Evolutionary conservation across 2,797 vertebrate genomes (phyloP).

Genomic region (Aeoliscus strigatus): DNA sequence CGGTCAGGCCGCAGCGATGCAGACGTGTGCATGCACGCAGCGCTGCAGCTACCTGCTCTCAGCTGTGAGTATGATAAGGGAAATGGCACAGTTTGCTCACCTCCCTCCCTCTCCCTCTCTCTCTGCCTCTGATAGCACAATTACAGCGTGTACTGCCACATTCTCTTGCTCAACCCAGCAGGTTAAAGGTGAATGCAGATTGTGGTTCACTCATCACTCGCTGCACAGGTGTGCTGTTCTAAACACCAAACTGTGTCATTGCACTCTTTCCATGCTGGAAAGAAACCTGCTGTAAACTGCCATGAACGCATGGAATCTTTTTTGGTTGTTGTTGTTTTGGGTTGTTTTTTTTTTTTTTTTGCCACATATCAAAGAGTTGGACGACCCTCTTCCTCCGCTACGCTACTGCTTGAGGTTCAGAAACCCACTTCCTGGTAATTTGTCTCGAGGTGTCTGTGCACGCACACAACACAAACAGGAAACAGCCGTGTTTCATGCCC

Average conservation of each 20-base stretch:
- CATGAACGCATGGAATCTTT: slow-evolving; percentile 50
- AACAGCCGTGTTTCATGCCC: slow-evolving; percentile 67
- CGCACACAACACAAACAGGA: slow-evolving; percentile 73
- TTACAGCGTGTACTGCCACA: slow-evolving; percentile 61
- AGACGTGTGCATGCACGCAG: slow-evolving; percentile 7
- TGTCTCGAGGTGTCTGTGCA: slow-evolving; percentile 49
- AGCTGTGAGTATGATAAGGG: slow-evolving; percentile 55
- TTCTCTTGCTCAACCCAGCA: slow-evolving; percentile 57
- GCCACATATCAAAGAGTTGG: slow-evolving; percentile 39
- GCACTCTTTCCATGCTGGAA: slow-evolving; percentile 23
- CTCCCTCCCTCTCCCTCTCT: slow-evolving; percentile 60
- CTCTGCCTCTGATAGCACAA: slow-evolving; percentile 58
- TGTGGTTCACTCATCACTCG: too few species aligned
- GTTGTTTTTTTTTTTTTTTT: too few species aligned
- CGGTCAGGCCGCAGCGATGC: slow-evolving; percentile 24
- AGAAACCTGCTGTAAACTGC: too few species aligned
- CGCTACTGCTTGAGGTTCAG: slow-evolving; percentile 31
- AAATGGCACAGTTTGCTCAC: slow-evolving; percentile 63
- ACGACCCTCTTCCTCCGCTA: slow-evolving; percentile 22
- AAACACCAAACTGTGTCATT: too few species aligned
- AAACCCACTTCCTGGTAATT: slow-evolving; percentile 69
- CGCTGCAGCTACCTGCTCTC: slow-evolving; percentile 30
- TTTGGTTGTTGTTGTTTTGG: slow-evolving; percentile 6
- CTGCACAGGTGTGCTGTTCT: too few species aligned
- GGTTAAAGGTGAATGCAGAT: slow-evolving; percentile 50